Base-by-base conservation (phyloP, 2,888 invertebrate species). In the Caenorhabditis plicata region DNA sequence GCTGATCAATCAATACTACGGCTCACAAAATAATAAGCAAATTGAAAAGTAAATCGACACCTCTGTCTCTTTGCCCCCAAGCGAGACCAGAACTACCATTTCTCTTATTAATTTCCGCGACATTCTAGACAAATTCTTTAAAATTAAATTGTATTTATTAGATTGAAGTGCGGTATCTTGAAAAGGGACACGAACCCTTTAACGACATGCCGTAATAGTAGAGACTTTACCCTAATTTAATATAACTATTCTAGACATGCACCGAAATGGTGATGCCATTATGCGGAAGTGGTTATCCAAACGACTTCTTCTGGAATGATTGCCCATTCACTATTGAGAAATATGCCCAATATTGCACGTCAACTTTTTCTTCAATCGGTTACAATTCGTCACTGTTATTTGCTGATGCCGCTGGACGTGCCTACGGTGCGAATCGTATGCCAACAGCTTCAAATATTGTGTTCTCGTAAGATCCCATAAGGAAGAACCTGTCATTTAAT, bases 231-330 rank as follows among this genome's bases (percentile, higher is more conserved):
- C 17, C 33, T 13, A 4, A 17, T 3, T 23, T 45, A 4, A 7
- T n/a, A 5, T 33, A 5, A 4, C 11, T 39, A 23, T 39, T 71
- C 46, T 84, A 92, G 88, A 86, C 89, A 0, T 96, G 96, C 80
- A 92, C 92, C 22, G 95, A 98, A 83, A 92, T 96, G 90, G 88
- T 93, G 56, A 92, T 94, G 91, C 95, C 95, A 0, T 88, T 90
- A 85, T 95, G 95, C 82, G 84, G 87, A 8, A 87, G 87, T 66
- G 90, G 88, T 8, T 57, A 64, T n/a, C 78, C 78, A 11, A 69
- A 64, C 43, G 78, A 78, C 52, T 72, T 78, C 54, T 78, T 79
- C 64, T 66, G 64, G 62, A 61, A 64, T 29, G 72, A 70, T 36
- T 77, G 76, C 45, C 77, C 75, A 2, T 73, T 67, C 63, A 66